Percentiles rank a stretch among this genome's conserved stretches.
Conservation (phyloP, 2,113 vertebrate species). For the Oplegnathus fasciatus region DNA sequence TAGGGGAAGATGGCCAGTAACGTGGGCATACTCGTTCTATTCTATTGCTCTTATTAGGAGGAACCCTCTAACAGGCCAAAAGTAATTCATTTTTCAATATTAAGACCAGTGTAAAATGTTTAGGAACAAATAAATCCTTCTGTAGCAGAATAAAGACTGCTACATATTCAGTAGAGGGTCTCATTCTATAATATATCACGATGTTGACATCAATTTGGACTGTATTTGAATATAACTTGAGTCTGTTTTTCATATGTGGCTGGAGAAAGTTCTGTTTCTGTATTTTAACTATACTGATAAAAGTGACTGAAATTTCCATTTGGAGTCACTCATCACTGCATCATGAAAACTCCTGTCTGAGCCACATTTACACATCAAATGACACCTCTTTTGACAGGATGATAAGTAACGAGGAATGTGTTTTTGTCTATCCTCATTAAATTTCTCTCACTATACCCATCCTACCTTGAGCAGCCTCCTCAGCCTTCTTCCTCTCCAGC, state of each 20-base stretch:
- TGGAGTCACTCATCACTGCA: conserved; percentile 10
- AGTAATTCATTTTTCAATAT: background rate
- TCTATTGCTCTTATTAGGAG: conserved; percentile 1
- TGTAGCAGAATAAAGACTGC: background rate
- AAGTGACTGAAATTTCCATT: conserved; percentile 22
- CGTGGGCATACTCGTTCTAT: background rate
- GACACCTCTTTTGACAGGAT: conserved; percentile 31
- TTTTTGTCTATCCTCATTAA: conserved; percentile 38
- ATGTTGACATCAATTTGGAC: conserved; percentile 11
- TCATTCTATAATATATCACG: background rate
- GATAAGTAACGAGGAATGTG: conserved; percentile 14
- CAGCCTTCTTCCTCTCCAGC: conserved; percentile 62
- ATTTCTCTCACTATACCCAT: conserved; percentile 10
- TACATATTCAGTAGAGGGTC: background rate
- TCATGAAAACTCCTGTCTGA: conserved; percentile 14
- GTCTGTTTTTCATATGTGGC: conserved; percentile 1
- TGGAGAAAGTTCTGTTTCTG: background rate
- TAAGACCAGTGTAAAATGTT: background rate
- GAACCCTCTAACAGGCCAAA: conserved; percentile 7
- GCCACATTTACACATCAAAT: conserved; percentile 49
- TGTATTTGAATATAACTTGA: background rate
- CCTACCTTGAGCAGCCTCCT: conserved; percentile 71
- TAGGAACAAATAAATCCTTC: background rate
- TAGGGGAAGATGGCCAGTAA: background rate
- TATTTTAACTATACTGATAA: conserved; percentile 10